Base-by-base conservation (phyloP, 2,797 vertebrate genomes). In the Argentina silus region DNA sequence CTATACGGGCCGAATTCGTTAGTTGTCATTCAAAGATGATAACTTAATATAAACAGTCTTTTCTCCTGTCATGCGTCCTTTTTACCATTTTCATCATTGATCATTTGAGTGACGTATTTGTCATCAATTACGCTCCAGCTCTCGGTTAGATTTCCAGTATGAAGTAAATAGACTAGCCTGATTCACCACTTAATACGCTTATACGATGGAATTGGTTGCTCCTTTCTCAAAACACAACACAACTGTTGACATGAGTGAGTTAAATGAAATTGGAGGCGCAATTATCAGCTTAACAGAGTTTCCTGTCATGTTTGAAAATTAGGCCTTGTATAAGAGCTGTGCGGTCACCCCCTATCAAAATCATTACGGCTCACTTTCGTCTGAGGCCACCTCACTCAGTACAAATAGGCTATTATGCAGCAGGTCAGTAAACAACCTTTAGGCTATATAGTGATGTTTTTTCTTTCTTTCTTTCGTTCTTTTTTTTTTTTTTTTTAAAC, bases 271-370 rank as follows among this genome's bases (percentile, higher is more conserved):
- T 87, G 88, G 93, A 93, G 90, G 90, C 74, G 89, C 86, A 91
- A 93, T 93, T 91, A 93, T 93, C 92, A 91, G 90, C 91, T 93
- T 93, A 92, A 92, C 90, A 91, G 90, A 91, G 92, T 92, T 91
- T 93, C 91, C 93, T 93, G 92, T 92, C 91, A 90, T 91, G 89
- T 91, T 82, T 88, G 89, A 91, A 92, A 93, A 93, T 89, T 91
- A 92, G 89, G 87, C 87, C 83, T 90, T 88, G 85, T 89, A 91
- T 91, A 92, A 91, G 89, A 90, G 89, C 88, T 73, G 84, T 78
- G 87, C 88, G 90, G 86, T 89, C 85, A 83, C 78, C 81, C 72
- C 64, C 85, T 86, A 85, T 89, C 88, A 88, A 85, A 84, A 90
- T 91, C 88, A 91, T 93, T 91, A 90, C 78, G 86, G 87, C 81